A percentile compares a stretch with the other conserved stretches of the same genome.
These are phyloP conservation scores for Lutjanus argentimaculatus DNA, from an alignment of 2,797 vertebrate species.

Conservation along the genomic window DNA sequence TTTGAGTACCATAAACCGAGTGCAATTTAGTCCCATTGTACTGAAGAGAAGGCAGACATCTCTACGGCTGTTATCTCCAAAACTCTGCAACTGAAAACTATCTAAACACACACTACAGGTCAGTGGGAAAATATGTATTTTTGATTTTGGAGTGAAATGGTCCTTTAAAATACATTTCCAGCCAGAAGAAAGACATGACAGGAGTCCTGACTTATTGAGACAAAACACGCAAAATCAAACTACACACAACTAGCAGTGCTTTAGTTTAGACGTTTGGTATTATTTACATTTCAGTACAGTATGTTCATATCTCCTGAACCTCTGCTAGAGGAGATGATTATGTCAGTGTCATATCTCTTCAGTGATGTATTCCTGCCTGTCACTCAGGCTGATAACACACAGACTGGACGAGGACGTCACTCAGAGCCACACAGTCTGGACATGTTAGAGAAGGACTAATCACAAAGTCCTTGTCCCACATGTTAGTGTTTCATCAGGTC, in stretches of 20 bases:
- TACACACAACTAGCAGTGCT: not conserved
- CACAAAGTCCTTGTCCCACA: conserved; percentile 61
- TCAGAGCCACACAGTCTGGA: conserved; percentile 49
- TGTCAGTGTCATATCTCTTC: not conserved
- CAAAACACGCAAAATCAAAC: not conserved
- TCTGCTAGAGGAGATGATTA: not conserved
- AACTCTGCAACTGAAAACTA: no score
- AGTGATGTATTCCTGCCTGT: conserved; percentile 16
- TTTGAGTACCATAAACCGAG: no score
- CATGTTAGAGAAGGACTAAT: conserved; percentile 49
- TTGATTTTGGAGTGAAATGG: no score
- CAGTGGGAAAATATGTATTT: no score
- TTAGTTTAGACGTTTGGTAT: not conserved
- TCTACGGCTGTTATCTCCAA: no score
- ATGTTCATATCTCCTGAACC: not conserved
- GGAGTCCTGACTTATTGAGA: not conserved
- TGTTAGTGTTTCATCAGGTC: conserved; percentile 28
- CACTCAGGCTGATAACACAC: conserved; percentile 35
- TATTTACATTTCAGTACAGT: not conserved
- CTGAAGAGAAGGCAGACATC: no score
- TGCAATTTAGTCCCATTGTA: no score
- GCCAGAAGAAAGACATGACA: no score
- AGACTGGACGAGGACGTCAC: conserved; percentile 8
- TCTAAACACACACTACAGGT: no score
- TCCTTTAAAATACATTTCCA: no score